These are phyloP conservation scores for Hystrix cristata DNA, from an alignment of 2,113 vertebrate genomes.

Conservation along the genomic window DNA sequence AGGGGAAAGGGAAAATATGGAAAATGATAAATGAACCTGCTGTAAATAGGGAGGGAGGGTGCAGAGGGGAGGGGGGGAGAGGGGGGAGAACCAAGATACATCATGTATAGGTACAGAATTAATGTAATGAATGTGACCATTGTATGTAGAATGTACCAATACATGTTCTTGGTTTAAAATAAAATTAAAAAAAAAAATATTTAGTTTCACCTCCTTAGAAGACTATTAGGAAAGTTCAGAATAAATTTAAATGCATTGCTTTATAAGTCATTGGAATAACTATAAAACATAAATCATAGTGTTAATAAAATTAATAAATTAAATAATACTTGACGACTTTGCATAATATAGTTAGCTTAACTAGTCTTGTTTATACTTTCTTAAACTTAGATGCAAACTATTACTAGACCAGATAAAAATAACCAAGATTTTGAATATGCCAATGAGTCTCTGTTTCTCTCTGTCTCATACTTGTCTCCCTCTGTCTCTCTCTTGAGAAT, in stretches of 20 bases:
- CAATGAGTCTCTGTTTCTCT: neutral
- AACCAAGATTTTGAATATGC: neutral
- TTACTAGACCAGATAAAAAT: neutral
- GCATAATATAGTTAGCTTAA: neutral
- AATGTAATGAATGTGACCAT: too few relatives aligned
- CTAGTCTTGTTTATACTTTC: neutral
- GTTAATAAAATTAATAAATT: slow-evolving; percentile 10
- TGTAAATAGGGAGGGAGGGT: too few relatives aligned
- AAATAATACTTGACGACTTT: neutral
- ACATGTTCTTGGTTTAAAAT: too few relatives aligned
- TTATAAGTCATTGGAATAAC: neutral
- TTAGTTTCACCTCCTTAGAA: neutral
- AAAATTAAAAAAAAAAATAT: too few relatives aligned
- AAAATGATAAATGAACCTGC: too few relatives aligned
- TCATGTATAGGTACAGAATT: too few relatives aligned
- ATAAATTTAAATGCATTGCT: neutral
- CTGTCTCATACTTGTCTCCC: neutral
- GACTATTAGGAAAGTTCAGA: neutral
- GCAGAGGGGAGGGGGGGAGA: too few relatives aligned
- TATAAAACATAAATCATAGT: neutral
- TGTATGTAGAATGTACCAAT: too few relatives aligned
- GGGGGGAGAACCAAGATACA: too few relatives aligned
- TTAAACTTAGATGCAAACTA: neutral
- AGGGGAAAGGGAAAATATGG: too few relatives aligned
- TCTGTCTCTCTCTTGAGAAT: neutral